Evolutionary conservation across 1,140 invertebrate genomes (phyloP).

Genomic region (Drosophila pectinifera): DNA sequence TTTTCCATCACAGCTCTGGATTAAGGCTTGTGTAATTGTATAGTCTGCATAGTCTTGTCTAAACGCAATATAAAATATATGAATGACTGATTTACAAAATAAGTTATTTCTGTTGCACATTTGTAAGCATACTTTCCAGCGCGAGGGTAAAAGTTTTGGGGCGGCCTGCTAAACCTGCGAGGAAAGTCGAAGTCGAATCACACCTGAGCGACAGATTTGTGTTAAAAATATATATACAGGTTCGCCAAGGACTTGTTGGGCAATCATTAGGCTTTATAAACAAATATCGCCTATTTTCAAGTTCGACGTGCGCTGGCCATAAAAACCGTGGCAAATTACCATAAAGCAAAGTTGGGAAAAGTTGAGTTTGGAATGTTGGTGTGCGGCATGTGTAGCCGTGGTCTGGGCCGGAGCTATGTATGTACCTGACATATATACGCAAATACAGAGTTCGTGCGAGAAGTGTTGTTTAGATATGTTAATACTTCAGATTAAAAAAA

Average conservation of each 20-base stretch:
- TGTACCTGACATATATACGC: too few species aligned
- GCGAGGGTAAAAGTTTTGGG: neutral
- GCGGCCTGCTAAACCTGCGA: neutral
- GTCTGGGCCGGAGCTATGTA: constrained; percentile 5
- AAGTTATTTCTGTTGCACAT: neutral
- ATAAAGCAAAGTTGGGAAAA: constrained; percentile 22
- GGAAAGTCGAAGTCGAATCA: constrained; percentile 4
- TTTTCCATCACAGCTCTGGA: too few species aligned
- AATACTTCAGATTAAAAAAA: too few species aligned
- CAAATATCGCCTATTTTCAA: constrained; percentile 8
- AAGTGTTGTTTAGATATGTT: too few species aligned
- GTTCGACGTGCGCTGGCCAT: constrained; percentile 18
- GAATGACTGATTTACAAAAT: neutral
- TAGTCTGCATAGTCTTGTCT: too few species aligned
- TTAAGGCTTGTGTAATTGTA: too few species aligned
- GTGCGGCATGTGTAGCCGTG: neutral
- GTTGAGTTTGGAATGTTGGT: constrained; percentile 3
- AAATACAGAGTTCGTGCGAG: too few species aligned
- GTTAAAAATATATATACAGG: neutral
- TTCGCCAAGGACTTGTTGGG: neutral
- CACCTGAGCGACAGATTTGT: constrained; percentile 8
- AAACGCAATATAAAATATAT: too few species aligned
- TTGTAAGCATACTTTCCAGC: neutral
- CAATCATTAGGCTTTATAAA: constrained; percentile 9
- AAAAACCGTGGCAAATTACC: constrained; percentile 20